Conservation (phyloP, 2,113 vertebrate species). For the Nyctereutes procyonoides region DNA sequence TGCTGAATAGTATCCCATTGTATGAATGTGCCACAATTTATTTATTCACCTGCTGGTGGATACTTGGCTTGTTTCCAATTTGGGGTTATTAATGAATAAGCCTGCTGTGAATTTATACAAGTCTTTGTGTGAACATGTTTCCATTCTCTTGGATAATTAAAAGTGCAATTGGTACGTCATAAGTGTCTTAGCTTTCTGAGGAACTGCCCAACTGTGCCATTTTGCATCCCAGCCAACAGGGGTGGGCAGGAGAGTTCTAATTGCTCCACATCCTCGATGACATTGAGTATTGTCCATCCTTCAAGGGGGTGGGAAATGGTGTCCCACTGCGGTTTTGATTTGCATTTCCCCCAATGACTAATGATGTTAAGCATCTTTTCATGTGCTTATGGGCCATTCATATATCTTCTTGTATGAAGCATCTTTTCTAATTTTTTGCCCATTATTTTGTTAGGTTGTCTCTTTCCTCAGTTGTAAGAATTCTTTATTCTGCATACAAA, state of each 20-base stretch:
- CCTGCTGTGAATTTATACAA: neutral
- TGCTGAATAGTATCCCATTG: neutral
- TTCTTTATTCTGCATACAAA: neutral
- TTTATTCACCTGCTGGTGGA: neutral
- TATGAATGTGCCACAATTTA: neutral
- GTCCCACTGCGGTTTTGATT: neutral
- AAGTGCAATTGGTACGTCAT: neutral
- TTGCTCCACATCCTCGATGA: neutral
- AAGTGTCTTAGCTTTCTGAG: neutral
- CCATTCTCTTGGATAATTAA: neutral
- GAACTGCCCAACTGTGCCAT: neutral
- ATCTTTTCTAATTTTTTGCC: neutral
- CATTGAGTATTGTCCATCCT: neutral
- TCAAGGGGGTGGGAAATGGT: neutral
- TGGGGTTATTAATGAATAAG: neutral
- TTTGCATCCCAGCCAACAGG: neutral
- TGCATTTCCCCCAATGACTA: neutral
- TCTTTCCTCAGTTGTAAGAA: neutral
- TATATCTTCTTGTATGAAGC: neutral
- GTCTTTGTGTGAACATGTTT: neutral
- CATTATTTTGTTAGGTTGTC: neutral
- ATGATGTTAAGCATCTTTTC: neutral
- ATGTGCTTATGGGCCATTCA: neutral
- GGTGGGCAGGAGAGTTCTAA: neutral
- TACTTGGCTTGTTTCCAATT: neutral